Evolutionary conservation across 1,140 invertebrate species (phyloP).

Genomic region (Zaprionus tsacasi): DNA sequence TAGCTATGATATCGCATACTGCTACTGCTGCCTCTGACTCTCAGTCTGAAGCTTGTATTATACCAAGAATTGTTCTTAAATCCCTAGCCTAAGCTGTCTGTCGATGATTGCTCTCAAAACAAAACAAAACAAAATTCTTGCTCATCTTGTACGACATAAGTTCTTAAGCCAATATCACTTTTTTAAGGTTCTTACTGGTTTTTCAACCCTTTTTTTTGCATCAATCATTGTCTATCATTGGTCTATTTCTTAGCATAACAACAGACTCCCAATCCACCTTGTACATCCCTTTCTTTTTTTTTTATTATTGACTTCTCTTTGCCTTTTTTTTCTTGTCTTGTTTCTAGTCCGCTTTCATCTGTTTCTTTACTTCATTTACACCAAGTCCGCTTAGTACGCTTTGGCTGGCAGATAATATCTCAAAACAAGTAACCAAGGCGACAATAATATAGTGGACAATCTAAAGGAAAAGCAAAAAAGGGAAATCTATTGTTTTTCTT

Average conservation of each 20-base stretch:
- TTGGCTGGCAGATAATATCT: slow-evolving; percentile 19
- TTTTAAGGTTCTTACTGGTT: background rate
- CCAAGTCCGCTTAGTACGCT: background rate
- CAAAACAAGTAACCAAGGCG: slow-evolving; percentile 15
- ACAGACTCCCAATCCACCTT: background rate
- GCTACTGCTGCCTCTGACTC: too few relatives aligned
- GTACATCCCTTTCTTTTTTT: background rate
- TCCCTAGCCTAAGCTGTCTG: background rate
- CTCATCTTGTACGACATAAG: background rate
- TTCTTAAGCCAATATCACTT: background rate
- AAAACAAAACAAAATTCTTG: background rate
- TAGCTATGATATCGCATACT: too few relatives aligned
- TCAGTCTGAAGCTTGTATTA: too few relatives aligned
- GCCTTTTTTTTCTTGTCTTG: background rate
- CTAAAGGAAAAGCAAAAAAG: background rate
- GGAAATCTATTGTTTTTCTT: background rate
- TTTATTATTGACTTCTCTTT: slow-evolving; percentile 7
- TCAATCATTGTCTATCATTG: slow-evolving; percentile 8
- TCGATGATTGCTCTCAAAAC: background rate
- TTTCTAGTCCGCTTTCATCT: slow-evolving; percentile 1
- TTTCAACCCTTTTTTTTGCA: background rate
- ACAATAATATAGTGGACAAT: background rate
- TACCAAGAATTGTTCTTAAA: too few relatives aligned
- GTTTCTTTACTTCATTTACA: background rate
- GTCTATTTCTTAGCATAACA: background rate